Base-by-base conservation (phyloP, 2,888 invertebrate genomes). In the Drosophila quasianomalipes region DNA sequence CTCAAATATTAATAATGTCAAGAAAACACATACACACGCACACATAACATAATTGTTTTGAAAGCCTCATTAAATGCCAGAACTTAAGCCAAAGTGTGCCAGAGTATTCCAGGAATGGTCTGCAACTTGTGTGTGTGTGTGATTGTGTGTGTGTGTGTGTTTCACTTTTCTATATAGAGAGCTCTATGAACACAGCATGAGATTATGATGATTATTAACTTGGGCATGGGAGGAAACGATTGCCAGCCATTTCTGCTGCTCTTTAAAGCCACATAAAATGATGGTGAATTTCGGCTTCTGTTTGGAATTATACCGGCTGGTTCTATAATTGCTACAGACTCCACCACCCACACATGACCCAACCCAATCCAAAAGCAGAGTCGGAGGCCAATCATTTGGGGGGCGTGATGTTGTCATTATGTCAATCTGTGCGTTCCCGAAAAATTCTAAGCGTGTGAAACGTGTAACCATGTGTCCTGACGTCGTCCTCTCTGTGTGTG, bases 61-160 rank as follows among this genome's bases (percentile, higher is more conserved):
- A 87, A 83, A 89, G 87, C 89, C 87, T 87, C 87, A 91, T 91
- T 87, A 91, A 86, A 85, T 90, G 90, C 88, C 85, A 85, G 85
- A 82, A 82, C 81, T 81, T 79, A 81, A 87, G 85, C 86, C 62
- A 67, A 76, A 76, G 66, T 64, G 58, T 60, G 57, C 44, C 12
- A 65, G n/a, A 16, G 44, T 51, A 53, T 54, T 66, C 59, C 44
- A 63, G 28, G 19, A 66, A 51, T 30, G 60, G 65, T 62, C 61
- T 52, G 49, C 57, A 55, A 28, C 47, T 39, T n/a, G 41, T 39
- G 44, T 26, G 4, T 49, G 35, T 52, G 22, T n/a, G 41, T 39
- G 44, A n/a, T 3, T 49, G 35, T 52, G 22, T 26, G 4, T 22
- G 22, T 22, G 30, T 74, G 49, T 57, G 31, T 60, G 70, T 28